Conservation (phyloP, 1,140 invertebrate species). For the Rhyzopertha dominica region DNA sequence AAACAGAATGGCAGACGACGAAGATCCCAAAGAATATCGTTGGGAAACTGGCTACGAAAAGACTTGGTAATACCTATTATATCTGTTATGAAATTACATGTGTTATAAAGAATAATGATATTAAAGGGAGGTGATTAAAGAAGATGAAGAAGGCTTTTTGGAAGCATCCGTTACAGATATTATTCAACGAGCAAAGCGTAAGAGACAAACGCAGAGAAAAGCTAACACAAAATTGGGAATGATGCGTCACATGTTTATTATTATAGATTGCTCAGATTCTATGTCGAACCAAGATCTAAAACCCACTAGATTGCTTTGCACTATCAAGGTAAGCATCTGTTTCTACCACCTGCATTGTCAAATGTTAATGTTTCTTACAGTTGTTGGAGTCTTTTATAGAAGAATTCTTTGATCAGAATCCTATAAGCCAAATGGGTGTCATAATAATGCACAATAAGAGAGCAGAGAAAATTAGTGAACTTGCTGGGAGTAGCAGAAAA, state of each 20-base stretch:
- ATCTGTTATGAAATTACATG: conserved; percentile 3
- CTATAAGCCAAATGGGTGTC: conserved; percentile 93
- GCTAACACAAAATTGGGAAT: conserved; percentile 83
- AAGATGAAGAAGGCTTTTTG: conserved; percentile 89
- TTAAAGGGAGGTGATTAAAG: conserved; percentile 89
- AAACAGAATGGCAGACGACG: conserved; percentile 57
- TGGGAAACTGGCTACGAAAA: conserved; percentile 98
- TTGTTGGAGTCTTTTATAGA: conserved; percentile 90
- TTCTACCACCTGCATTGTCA: background rate
- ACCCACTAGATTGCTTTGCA: conserved; percentile 85
- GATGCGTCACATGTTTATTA: conserved; percentile 90
- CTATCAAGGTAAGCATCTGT: conserved; percentile 66
- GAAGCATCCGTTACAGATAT: conserved; percentile 86
- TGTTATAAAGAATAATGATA: conserved; percentile 12
- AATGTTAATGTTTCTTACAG: conserved; percentile 52
- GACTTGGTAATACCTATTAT: conserved; percentile 67
- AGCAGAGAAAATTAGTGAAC: conserved; percentile 85
- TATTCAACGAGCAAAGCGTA: conserved; percentile 80
- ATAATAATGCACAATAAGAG: conserved; percentile 89
- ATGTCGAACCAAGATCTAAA: conserved; percentile 95
- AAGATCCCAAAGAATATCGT: conserved; percentile 86
- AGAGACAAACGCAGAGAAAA: conserved; percentile 66
- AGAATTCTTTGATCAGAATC: conserved; percentile 98
- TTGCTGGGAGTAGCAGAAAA: conserved; percentile 80
- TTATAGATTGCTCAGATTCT: conserved; percentile 88